Base-by-base conservation (phyloP, 64 coral and sea anemone species). In the Montipora efflorescens region DNA sequence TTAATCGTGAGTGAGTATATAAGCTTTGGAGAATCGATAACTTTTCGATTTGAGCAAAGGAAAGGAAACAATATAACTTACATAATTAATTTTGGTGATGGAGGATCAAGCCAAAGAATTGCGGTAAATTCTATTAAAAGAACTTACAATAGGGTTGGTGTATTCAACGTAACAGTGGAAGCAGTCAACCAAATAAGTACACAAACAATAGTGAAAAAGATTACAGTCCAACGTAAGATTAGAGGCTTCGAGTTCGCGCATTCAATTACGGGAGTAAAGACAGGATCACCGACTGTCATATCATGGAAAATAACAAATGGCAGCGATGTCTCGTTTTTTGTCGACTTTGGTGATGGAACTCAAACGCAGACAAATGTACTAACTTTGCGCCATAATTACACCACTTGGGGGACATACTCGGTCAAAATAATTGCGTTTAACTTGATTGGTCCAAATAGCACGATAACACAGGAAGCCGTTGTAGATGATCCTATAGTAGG, bases 101-200 rank as follows among this genome's bases (percentile, higher is more conserved):
- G 84, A 0, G 91, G 67, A 46, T 18, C 83, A 11, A 81, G 87
- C 48, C 55, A 88, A 14, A 72, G 71, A 16, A 87, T 90, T 5
- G 89, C 5, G 0, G 51, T 20, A 5, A 59, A 93, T 15, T 91
- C 55, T 11, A 36, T 89, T 23, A n/a, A 10, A 45, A 80, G 91
- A 76, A 77, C 25, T 4, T 94, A 79, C 74, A 78, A 67, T 36
- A 76, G 49, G 12, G 14, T 50, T 8, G 76, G 83, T 5, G 28
- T 91, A 36, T 87, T 61, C 58, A 91, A 47, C 9, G 77, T 94
- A 7, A 88, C 66, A 2, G 48, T 83, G 5, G 76, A 71, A 68
- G 95, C 95, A 10, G 91, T 81, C 55, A 97, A 97, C 85, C 95
- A 97, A 36, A 51, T 97, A 48, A 76, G 78, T 69, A n/a, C n/a